phyloP scores from a whole-genome alignment of 2,113 vertebrate genomes.

The Hypanus sabinus region DNA sequence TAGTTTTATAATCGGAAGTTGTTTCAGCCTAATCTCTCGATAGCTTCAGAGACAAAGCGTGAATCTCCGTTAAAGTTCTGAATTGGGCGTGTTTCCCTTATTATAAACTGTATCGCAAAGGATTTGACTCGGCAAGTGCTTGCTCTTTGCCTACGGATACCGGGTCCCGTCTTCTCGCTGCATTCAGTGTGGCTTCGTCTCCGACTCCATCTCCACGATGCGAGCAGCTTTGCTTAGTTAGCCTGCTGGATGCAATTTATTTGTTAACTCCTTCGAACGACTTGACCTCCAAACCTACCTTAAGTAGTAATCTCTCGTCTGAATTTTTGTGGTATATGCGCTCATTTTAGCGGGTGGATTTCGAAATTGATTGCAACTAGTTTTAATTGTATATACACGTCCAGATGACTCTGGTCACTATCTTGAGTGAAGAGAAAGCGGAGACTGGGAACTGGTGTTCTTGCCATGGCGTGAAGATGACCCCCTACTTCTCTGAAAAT shows the following conservation, averaged over 20 bases:
- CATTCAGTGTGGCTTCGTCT: not conserved
- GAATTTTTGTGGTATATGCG: not conserved
- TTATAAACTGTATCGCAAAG: not conserved
- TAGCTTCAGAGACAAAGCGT: no score
- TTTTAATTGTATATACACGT: not conserved
- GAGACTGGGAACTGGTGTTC: slow-evolving; percentile 56
- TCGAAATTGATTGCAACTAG: not conserved
- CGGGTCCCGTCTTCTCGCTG: not conserved
- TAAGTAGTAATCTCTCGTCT: not conserved
- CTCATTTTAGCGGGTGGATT: not conserved
- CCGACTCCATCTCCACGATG: not conserved
- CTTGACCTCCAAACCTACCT: not conserved
- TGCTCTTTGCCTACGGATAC: not conserved
- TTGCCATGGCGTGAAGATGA: slow-evolving; percentile 72
- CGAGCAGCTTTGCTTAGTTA: not conserved
- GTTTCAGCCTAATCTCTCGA: not conserved
- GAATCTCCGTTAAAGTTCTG: not conserved
- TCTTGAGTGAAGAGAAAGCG: slow-evolving; percentile 52
- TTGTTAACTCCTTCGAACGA: not conserved
- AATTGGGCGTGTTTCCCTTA: not conserved
- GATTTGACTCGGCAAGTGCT: not conserved
- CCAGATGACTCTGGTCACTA: slow-evolving; percentile 65
- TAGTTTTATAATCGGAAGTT: not conserved
- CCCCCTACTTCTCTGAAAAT: slow-evolving; percentile 84
- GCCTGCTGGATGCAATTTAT: not conserved